These are phyloP conservation scores for Pardalotus punctatus DNA, from an alignment of 2,113 vertebrate species.

Conservation along the genomic window DNA sequence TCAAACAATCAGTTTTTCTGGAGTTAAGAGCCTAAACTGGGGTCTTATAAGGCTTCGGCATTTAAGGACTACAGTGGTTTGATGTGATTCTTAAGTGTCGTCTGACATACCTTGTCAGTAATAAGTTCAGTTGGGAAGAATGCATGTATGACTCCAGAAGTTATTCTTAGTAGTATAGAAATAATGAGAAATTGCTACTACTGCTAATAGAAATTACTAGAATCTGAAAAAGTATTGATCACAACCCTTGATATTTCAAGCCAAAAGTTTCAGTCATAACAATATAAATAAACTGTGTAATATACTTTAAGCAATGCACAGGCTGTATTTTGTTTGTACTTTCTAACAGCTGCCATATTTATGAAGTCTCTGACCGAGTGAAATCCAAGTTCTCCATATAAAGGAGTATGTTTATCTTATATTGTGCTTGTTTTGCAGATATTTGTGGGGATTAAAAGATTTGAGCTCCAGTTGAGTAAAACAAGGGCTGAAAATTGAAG, in stretches of 20 bases:
- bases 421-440: conserved; percentile 44
- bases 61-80: not conserved
- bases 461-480: not conserved
- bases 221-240: not conserved
- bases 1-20: not conserved
- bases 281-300: not conserved
- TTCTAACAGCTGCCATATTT: not conserved
- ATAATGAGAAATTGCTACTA: not conserved
- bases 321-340: fast-evolving
- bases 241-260: not conserved
- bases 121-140: not conserved
- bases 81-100: not conserved
- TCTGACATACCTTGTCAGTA: not conserved
- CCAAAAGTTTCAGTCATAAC: not conserved
- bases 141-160: not conserved
- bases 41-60: not conserved
- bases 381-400: not conserved
- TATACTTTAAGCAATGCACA: not conserved
- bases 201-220: not conserved
- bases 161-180: not conserved
- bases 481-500: conserved; percentile 37
- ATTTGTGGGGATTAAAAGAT: not conserved
- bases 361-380: not conserved
- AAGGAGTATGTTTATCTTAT: not conserved
- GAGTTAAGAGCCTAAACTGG: not conserved